These are phyloP conservation scores for Caenorhabditis sinica DNA, from an alignment of 2,888 invertebrate species.

Conservation along the genomic window DNA sequence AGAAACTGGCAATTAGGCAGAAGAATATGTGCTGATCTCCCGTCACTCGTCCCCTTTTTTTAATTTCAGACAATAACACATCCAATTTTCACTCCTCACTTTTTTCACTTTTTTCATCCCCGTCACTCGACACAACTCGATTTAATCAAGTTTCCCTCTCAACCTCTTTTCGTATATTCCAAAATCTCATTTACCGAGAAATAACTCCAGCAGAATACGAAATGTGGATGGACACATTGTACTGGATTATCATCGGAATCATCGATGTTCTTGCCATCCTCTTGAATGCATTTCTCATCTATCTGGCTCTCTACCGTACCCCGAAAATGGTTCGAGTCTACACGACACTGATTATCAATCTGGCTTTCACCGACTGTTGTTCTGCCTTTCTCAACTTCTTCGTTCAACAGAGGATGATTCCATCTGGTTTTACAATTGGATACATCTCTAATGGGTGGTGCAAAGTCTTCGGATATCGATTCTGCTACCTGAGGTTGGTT, in stretches of 20 bases:
- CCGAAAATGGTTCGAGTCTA: constrained; percentile 49
- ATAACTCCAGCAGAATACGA: background rate
- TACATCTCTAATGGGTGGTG: constrained; percentile 54
- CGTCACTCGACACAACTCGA: constrained; percentile 6
- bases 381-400: constrained; percentile 50
- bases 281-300: constrained; percentile 53
- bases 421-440: constrained; percentile 48
- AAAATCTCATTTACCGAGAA: background rate
- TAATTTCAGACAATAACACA: background rate
- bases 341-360: constrained; percentile 54
- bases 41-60: background rate
- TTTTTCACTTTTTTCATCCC: constrained; percentile 21
- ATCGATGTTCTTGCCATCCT: constrained; percentile 48
- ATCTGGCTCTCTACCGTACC: constrained; percentile 52
- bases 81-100: background rate
- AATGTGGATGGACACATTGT: constrained; percentile 20
- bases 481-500: constrained; percentile 37
- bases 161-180: constrained; percentile 12
- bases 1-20: background rate
- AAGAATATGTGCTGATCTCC: constrained; percentile 3
- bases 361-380: constrained; percentile 58
- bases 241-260: constrained; percentile 44
- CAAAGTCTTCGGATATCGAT: constrained; percentile 21
- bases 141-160: constrained; percentile 26
- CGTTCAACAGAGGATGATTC: constrained; percentile 62